A percentile compares a stretch with the other conserved stretches of the same genome.
Evolutionary conservation across 2,797 vertebrate genomes (phyloP).

Genomic region (Carcharodon carcharias): DNA sequence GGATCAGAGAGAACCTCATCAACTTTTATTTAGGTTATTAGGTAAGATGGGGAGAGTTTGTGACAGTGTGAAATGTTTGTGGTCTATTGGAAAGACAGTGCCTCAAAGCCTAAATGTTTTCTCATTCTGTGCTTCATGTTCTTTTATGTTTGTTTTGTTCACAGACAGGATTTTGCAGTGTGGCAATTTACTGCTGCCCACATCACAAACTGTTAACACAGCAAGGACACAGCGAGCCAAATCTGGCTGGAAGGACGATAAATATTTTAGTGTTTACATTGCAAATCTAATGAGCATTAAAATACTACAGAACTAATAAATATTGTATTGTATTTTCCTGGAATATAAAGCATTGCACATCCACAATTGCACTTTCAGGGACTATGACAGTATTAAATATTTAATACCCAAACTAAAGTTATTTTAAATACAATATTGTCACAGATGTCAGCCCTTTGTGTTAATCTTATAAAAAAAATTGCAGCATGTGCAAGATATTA

Average conservation of each 20-base stretch:
- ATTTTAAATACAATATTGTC: constrained; percentile 2
- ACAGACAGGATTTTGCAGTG: not conserved
- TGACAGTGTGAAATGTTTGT: not conserved
- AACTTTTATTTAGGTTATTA: not conserved
- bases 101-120: not conserved
- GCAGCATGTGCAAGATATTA: not conserved
- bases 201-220: constrained; percentile 19
- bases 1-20: not conserved
- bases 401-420: not conserved
- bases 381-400: not conserved
- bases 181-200: not conserved
- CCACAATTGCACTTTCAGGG: not conserved
- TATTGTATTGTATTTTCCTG: constrained; percentile 20
- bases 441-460: not conserved
- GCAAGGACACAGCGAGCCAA: not conserved
- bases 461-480: no score
- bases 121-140: not conserved
- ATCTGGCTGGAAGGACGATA: not conserved
- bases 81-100: not conserved
- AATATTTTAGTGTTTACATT: constrained; percentile 25
- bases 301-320: not conserved
- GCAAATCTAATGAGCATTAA: constrained; percentile 13
- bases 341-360: not conserved
- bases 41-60: not conserved
- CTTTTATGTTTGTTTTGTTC: not conserved